phyloP scores from a whole-genome alignment of 2,113 vertebrate species.

The Neodon shergylaensis region DNA sequence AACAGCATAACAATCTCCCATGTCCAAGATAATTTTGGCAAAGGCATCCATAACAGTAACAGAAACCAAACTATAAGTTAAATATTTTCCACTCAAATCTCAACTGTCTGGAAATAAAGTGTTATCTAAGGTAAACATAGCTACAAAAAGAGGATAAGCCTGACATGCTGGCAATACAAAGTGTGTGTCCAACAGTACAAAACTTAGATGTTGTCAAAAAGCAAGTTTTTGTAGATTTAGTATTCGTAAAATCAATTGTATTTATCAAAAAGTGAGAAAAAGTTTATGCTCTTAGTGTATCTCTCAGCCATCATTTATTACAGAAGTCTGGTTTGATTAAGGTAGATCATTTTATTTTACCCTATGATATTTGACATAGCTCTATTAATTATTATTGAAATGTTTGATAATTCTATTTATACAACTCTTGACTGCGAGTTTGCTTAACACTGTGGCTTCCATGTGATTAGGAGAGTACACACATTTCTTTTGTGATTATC shows the following conservation, averaged over 20 bases:
- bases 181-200: not conserved
- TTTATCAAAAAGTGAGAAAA: not conserved
- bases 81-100: not conserved
- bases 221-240: not conserved
- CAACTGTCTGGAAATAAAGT: not conserved
- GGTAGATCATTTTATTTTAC: not conserved
- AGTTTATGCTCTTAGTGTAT: not conserved
- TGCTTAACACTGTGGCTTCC: not conserved
- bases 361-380: not conserved
- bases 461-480: not conserved
- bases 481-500: not conserved
- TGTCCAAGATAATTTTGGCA: not conserved
- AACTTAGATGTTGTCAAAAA: not conserved
- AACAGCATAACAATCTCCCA: too few species aligned
- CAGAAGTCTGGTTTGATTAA: not conserved
- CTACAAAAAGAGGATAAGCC: not conserved
- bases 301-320: not conserved
- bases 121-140: not conserved
- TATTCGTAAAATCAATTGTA: not conserved
- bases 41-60: not conserved
- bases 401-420: not conserved
- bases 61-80: not conserved
- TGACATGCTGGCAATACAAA: not conserved
- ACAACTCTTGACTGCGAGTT: not conserved
- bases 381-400: not conserved